Evolutionary conservation across 2,797 vertebrate genomes (phyloP).

Genomic region (Chelmon rostratus): DNA sequence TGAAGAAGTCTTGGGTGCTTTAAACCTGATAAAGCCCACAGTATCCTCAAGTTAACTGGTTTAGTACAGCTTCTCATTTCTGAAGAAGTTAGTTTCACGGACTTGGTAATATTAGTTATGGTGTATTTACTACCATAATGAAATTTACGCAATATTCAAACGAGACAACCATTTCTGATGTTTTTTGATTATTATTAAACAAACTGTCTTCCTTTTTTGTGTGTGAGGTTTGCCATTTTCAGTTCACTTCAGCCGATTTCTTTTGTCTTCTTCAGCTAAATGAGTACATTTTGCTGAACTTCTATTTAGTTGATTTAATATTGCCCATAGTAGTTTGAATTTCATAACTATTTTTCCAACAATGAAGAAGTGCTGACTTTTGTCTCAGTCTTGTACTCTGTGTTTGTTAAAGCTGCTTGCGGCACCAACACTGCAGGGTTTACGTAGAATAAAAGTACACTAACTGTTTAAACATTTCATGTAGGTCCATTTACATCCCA

Average conservation of each 20-base stretch:
- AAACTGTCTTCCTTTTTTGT: conserved; percentile 74
- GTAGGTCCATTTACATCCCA: conserved; percentile 31
- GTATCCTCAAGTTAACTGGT: conserved; percentile 24
- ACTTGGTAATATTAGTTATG: conserved; percentile 34
- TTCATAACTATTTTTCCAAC: conserved; percentile 55
- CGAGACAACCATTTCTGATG: conserved; percentile 31
- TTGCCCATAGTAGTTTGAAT: conserved; percentile 42
- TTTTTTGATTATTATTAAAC: conserved; percentile 33
- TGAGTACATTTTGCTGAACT: conserved; percentile 34
- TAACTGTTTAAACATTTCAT: not conserved
- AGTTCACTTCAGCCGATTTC: conserved; percentile 16
- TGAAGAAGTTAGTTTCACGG: conserved; percentile 36
- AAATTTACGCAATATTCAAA: conserved; percentile 48
- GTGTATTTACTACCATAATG: conserved; percentile 34
- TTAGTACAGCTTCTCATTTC: conserved; percentile 32
- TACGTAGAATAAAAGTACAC: conserved; percentile 5
- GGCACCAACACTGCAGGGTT: conserved; percentile 16
- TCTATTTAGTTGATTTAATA: conserved; percentile 21
- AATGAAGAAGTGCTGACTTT: conserved; percentile 29
- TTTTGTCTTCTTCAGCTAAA: not conserved
- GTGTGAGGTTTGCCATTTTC: conserved; percentile 53
- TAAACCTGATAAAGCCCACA: conserved; percentile 35
- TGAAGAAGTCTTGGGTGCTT: conserved; percentile 50
- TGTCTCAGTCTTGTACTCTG: conserved; percentile 31
- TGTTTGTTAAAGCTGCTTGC: conserved; percentile 22